Evolutionary conservation across 2,888 invertebrate genomes (phyloP).

Genomic region (Harpagoxenus sublaevis): DNA sequence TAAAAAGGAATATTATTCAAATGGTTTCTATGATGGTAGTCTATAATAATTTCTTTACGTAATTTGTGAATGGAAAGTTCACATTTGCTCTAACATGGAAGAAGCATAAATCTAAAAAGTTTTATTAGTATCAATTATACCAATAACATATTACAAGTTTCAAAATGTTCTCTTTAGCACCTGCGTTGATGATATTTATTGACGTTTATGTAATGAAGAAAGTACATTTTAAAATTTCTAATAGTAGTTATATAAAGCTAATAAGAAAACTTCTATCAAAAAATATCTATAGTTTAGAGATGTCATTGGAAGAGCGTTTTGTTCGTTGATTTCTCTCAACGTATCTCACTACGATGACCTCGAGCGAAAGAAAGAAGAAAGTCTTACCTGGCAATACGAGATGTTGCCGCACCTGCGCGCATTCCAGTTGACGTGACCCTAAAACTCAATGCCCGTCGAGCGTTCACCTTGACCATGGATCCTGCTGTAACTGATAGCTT

Average conservation of each 20-base stretch:
- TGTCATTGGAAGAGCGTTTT: not conserved
- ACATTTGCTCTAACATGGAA: not conserved
- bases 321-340: conserved; percentile 61
- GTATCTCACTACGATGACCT: conserved; percentile 61
- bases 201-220: conserved; percentile 7
- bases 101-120: not conserved
- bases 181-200: not conserved
- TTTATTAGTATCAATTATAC: not conserved
- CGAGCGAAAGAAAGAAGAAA: conserved; percentile 81
- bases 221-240: conserved; percentile 38
- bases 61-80: not conserved
- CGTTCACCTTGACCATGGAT: conserved; percentile 80
- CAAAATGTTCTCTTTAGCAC: not conserved
- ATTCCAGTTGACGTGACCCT: conserved; percentile 83
- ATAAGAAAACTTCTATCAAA: conserved; percentile 5
- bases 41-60: not conserved
- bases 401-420: conserved; percentile 84
- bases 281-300: conserved; percentile 30
- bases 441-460: conserved; percentile 77
- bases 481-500: conserved; percentile 57
- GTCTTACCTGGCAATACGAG: conserved; percentile 73
- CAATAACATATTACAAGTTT: not conserved
- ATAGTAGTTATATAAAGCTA: not conserved
- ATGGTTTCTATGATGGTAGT: not conserved
- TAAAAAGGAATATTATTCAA: not conserved